These are phyloP conservation scores for Atethmia centrago DNA, from an alignment of 2,888 invertebrate genomes.

Conservation along the genomic window DNA sequence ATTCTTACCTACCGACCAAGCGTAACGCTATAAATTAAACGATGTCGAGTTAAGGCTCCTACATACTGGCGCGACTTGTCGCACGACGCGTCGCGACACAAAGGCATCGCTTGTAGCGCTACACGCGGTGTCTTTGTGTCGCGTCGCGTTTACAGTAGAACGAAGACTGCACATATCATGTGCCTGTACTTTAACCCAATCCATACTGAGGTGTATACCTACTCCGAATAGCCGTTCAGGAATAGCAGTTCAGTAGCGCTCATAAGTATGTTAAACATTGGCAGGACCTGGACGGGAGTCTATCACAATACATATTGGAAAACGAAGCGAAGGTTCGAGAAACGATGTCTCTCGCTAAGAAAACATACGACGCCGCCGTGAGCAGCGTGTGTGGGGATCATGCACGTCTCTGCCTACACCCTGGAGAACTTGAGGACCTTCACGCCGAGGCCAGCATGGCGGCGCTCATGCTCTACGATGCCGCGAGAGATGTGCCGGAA, in stretches of 20 bases:
- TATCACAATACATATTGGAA: constrained; percentile 60
- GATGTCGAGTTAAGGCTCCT: too few relatives aligned
- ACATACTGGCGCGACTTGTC: too few relatives aligned
- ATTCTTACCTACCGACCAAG: not conserved
- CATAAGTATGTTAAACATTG: constrained; percentile 10
- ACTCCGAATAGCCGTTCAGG: not conserved
- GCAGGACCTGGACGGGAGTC: constrained; percentile 67
- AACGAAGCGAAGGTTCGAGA: constrained; percentile 69
- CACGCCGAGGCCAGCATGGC: constrained; percentile 25
- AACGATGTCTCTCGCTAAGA: constrained; percentile 50
- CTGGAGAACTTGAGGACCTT: constrained; percentile 35
- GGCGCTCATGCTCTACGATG: constrained; percentile 43
- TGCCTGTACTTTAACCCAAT: too few relatives aligned
- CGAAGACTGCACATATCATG: not conserved
- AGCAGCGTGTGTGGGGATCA: constrained; percentile 45
- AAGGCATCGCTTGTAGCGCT: too few relatives aligned
- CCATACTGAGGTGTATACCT: not conserved
- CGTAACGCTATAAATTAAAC: not conserved
- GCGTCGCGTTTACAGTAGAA: too few relatives aligned
- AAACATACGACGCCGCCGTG: constrained; percentile 61
- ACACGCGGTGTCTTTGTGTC: too few relatives aligned
- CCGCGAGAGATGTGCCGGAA: constrained; percentile 20
- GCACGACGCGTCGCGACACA: too few relatives aligned
- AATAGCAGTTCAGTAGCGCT: not conserved
- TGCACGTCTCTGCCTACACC: constrained; percentile 60